phyloP scores from a whole-genome alignment of 2,888 invertebrate genomes.

The Lochmaea crataegi region DNA sequence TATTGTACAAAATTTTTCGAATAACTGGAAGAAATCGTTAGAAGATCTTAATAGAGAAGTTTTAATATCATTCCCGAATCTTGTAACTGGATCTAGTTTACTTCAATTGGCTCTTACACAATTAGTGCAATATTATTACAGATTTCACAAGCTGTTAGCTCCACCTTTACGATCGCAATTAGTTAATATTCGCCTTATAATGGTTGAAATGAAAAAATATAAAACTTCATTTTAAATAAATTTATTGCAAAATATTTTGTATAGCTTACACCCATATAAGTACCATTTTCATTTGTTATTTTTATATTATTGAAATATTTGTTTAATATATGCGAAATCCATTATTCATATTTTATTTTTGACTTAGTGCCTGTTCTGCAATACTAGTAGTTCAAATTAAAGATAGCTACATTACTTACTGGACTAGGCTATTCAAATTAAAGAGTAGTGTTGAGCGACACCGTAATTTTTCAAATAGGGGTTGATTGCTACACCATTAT shows the following conservation, averaged over 20 bases:
- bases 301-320: slow-evolving; percentile 40
- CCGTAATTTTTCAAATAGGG: too few relatives aligned
- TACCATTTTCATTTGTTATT: slow-evolving; percentile 40
- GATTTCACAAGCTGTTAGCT: slow-evolving; percentile 93
- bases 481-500: too few relatives aligned
- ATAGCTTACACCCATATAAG: slow-evolving; percentile 27
- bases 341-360: neutral
- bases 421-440: too few relatives aligned
- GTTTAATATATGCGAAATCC: slow-evolving; percentile 35
- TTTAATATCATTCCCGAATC: slow-evolving; percentile 93
- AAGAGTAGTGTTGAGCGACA: too few relatives aligned
- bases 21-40: slow-evolving; percentile 94
- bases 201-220: slow-evolving; percentile 99
- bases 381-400: too few relatives aligned
- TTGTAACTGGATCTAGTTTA: slow-evolving; percentile 94
- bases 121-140: slow-evolving; percentile 96
- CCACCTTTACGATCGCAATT: slow-evolving; percentile 88
- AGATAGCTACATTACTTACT: too few relatives aligned
- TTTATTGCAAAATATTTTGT: neutral
- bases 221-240: slow-evolving; percentile 73
- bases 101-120: slow-evolving; percentile 95
- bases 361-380: too few relatives aligned
- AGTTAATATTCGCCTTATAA: slow-evolving; percentile 97
- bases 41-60: slow-evolving; percentile 96
- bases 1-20: slow-evolving; percentile 89